Conservation (phyloP, 2,888 invertebrate genomes). For the Callimorpha dominula region DNA sequence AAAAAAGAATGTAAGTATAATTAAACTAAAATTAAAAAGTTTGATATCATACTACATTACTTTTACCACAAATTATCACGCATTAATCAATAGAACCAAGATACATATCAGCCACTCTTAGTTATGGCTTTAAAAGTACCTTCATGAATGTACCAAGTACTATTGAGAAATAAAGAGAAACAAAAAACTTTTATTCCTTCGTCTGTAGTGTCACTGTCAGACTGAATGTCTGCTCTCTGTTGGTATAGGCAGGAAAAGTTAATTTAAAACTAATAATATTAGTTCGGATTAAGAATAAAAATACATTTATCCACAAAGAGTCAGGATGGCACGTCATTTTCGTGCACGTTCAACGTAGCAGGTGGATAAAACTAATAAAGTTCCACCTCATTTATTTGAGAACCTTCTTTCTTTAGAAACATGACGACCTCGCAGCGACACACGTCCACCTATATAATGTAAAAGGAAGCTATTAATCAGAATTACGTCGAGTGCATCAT, state of each 20-base stretch:
- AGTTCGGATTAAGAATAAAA: no score
- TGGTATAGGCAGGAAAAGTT: neutral
- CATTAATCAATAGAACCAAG: neutral
- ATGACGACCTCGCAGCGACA: neutral
- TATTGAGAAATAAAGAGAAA: no score
- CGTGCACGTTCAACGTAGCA: neutral
- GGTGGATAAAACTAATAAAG: neutral
- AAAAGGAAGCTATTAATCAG: constrained; percentile 1
- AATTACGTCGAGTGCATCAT: neutral
- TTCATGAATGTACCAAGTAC: neutral
- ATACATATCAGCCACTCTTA: neutral
- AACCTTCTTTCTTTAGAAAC: neutral
- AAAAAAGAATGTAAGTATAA: neutral
- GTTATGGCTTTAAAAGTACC: neutral
- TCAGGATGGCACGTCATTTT: neutral
- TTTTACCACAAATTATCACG: neutral
- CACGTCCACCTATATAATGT: neutral
- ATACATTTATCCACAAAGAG: no score
- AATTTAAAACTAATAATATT: neutral
- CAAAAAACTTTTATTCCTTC: no score
- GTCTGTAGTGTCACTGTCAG: neutral
- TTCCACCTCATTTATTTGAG: neutral
- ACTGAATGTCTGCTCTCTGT: neutral
- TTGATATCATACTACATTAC: no score
- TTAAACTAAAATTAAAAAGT: neutral